These are phyloP conservation scores for Chymomyza procnemis DNA, from an alignment of 2,888 invertebrate genomes.

Conservation along the genomic window DNA sequence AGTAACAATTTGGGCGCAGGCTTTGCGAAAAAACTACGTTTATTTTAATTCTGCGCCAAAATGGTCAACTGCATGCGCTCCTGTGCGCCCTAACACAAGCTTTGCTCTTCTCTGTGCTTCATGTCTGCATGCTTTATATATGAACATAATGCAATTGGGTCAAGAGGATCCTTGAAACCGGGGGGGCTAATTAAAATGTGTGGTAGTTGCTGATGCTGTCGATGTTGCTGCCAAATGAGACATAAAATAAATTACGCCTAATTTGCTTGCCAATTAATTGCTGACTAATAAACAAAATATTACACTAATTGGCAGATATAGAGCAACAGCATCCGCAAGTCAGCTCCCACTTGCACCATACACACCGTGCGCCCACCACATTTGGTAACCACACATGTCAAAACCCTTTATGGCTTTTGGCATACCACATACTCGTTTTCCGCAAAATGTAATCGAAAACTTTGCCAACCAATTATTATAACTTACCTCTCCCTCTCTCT, in stretches of 20 bases:
- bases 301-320: slow-evolving; percentile 57
- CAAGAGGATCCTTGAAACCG: slow-evolving; percentile 29
- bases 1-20: too few species aligned
- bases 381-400: slow-evolving; percentile 6
- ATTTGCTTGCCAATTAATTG: slow-evolving; percentile 58
- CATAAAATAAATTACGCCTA: slow-evolving; percentile 20
- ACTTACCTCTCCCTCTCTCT: background rate
- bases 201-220: background rate
- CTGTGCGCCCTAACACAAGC: background rate
- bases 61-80: too few species aligned
- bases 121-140: background rate
- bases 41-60: too few species aligned
- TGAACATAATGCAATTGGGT: slow-evolving; percentile 50
- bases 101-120: background rate
- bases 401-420: slow-evolving; percentile 25
- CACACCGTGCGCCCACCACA: too few species aligned
- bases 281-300: slow-evolving; percentile 55
- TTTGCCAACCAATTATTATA: background rate
- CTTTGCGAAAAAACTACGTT: too few species aligned
- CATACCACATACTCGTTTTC: slow-evolving; percentile 8
- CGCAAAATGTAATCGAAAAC: background rate
- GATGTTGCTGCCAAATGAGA: slow-evolving; percentile 32
- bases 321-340: slow-evolving; percentile 6
- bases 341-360: background rate
- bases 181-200: slow-evolving; percentile 37